phyloP scores from a whole-genome alignment of 1,140 invertebrate genomes.

The Drosophila murphyi region DNA sequence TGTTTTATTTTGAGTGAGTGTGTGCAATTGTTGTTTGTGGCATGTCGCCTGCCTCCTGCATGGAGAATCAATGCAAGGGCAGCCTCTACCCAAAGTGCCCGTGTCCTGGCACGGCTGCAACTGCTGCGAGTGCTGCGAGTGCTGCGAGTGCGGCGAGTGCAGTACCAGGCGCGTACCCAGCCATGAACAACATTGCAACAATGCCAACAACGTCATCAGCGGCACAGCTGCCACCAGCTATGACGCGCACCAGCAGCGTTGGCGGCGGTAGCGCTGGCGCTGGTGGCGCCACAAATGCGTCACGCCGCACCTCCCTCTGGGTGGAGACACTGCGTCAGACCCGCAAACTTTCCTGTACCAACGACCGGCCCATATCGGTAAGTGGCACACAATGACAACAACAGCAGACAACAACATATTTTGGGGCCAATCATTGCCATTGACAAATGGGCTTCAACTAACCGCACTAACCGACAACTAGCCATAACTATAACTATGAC shows the following conservation, averaged over 20 bases:
- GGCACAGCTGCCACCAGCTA: slow-evolving; percentile 28
- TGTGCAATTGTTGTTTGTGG: slow-evolving; percentile 31
- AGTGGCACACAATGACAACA: slow-evolving; percentile 20
- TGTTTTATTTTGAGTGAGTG: slow-evolving; percentile 20
- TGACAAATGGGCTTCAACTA: slow-evolving; percentile 24
- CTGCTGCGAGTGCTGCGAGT: slow-evolving; percentile 3
- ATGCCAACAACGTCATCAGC: slow-evolving; percentile 52
- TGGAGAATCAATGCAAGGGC: slow-evolving; percentile 67
- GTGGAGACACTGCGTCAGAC: slow-evolving; percentile 70
- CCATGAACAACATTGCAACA: slow-evolving; percentile 26
- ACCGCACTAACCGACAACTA: background rate
- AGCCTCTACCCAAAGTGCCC: slow-evolving; percentile 29
- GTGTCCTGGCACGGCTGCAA: slow-evolving; percentile 10
- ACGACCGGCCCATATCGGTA: slow-evolving; percentile 68
- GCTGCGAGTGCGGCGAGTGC: slow-evolving; percentile 3
- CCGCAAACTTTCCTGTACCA: slow-evolving; percentile 72
- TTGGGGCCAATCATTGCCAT: background rate
- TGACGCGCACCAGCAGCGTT: slow-evolving; percentile 41
- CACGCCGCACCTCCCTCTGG: slow-evolving; percentile 73
- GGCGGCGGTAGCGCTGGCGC: background rate
- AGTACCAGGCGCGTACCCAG: slow-evolving; percentile 18
- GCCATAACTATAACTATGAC: slow-evolving; percentile 21
- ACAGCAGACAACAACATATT: no score
- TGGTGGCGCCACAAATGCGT: slow-evolving; percentile 56
- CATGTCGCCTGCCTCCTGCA: slow-evolving; percentile 76